Base-by-base conservation (phyloP, 2,113 vertebrate genomes). In the Sitta europaea region DNA sequence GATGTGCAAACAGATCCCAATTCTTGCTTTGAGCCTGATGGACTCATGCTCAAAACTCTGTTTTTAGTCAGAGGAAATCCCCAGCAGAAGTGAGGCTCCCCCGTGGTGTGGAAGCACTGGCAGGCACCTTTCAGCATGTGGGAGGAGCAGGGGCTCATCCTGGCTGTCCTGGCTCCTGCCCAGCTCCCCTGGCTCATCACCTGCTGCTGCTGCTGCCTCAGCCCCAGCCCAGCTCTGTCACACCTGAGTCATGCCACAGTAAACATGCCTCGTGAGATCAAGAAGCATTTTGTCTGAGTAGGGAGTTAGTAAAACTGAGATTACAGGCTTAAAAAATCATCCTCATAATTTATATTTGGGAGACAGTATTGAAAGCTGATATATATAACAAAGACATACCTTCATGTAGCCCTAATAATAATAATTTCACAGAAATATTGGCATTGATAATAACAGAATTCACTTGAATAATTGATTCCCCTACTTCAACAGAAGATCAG, bases 121-220 rank as follows among this genome's bases (percentile, higher is more conserved):
- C 5, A 18, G 17, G 22, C 3, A 1, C 19, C 21, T 45, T 25
- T 25, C 10, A 31, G 28, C 0, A 0, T 0, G 5, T 1, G 19
- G 50, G 55, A 58, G 35, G 12, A 15, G 68, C 3, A 5, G 47
- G 28, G 51, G 33, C 51, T 92, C 43, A 47, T 35, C 29, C 29
- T 0, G 0, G 12, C 47, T 42, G 18, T 43, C 50, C 42, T 5
- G 42, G 27, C 14, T 53, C 81, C 73, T 43, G 65, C 36, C 36
- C 20, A 10, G 24, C 58, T 58, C 19, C 38, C 40, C 45, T 0
- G 0, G 40, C 59, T 40, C n/a, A 6, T 13, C 7, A 1, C 6
- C 5, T 21, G 33, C 70, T 48, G 58, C 88, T 65, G 38, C 53
- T 57, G 59, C 51, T 82, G 36, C 27, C 24, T n/a, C 58, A 45